Base-by-base conservation (phyloP, 2,113 vertebrate genomes). In the Cochlearius cochlearius region DNA sequence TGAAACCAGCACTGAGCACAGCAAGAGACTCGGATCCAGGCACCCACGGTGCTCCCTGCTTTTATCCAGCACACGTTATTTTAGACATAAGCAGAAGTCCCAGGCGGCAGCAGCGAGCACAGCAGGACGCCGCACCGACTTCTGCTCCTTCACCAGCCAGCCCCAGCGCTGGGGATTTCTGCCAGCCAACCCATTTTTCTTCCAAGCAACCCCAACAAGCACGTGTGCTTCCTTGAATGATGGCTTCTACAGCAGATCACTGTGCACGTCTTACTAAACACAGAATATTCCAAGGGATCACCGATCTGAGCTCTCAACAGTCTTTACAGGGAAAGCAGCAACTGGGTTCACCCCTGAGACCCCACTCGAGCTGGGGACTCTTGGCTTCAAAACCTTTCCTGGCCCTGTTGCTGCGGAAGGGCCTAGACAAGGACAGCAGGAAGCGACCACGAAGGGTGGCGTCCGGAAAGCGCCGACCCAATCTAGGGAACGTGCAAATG, bases 201-300 rank as follows among this genome's bases (percentile, higher is more conserved):
- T 56, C 62, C 29, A 38, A 38, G 30, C 36, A 26, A 39, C 26
- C 4, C 39, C 30, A 76, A 76, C 0, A 1, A 17, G 67, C 11
- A 22, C 4, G 0, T 3, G 10, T 30, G 27, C 10, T 64, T 50
- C 58, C 49, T 55, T 38, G 3, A 58, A 74, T 32, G 9, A 7
- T 0, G 0, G 85, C 47, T 91, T 38, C 53, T 58, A 38, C 0
- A 73, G 47, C 41, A 82, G n/a, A 79, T 38, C 17, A 2, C 16
- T n/a, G 29, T 11, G 45, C 5, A 1, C 1, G 2, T 30, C n/a
- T 69, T 12, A 41, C 23, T 29, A 45, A 90, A 68, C 13, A 75
- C 4, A 79, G 73, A 66, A 66, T 20, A 18, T 6, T 12, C 26
- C 38, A 20, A 55, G 78, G 16, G 21, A 47, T 41, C 49, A 36